A percentile compares a stretch with the other conserved stretches of the same genome.
Conservation (phyloP, 2,113 vertebrate genomes). For the Myrmecobius fasciatus region DNA sequence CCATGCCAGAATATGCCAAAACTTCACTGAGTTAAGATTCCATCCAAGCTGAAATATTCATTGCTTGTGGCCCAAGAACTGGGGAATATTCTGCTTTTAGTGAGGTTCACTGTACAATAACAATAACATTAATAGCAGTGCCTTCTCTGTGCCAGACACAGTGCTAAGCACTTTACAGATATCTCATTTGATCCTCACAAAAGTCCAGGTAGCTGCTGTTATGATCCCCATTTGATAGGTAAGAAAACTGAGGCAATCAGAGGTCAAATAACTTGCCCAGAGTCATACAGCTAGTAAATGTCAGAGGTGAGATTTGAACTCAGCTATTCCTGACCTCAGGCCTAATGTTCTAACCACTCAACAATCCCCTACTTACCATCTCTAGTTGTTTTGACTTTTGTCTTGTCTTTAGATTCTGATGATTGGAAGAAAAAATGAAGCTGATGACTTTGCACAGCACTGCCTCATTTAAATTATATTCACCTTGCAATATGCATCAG, state of each 20-base stretch:
- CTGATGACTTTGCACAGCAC: no score
- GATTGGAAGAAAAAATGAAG: not conserved
- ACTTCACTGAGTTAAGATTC: not conserved
- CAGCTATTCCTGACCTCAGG: not conserved
- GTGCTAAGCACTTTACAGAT: not conserved
- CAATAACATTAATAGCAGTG: not conserved
- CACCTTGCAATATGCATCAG: no score
- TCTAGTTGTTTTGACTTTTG: not conserved
- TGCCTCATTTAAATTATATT: no score
- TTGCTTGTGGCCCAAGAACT: not conserved
- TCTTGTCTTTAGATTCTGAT: not conserved
- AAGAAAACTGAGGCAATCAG: not conserved
- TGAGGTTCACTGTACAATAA: no score
- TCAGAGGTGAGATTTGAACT: not conserved
- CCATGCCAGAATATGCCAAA: not conserved
- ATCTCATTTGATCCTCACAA: not conserved
- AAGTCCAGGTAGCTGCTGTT: not conserved
- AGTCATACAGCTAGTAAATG: not conserved
- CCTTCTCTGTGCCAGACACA: not conserved
- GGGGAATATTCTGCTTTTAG: no score
- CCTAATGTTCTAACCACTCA: no score
- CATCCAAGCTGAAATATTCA: not conserved
- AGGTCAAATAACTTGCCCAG: not conserved
- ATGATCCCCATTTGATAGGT: not conserved
- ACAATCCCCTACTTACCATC: not conserved